Evolutionary conservation across 2,797 vertebrate species (phyloP).

Genomic region (Lutra lutra): DNA sequence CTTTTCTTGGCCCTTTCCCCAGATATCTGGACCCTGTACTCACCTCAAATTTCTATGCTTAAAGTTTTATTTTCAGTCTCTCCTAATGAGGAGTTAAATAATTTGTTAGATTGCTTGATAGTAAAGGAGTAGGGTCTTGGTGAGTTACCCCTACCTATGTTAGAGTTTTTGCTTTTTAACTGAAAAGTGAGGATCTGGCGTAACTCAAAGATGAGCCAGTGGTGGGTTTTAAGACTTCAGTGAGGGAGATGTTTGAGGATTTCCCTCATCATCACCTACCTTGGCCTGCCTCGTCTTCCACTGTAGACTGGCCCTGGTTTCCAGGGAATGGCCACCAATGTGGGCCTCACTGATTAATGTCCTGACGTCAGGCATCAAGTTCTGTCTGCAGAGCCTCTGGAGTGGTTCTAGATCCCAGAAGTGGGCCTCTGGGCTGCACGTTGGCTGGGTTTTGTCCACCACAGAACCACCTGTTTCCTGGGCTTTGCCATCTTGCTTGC

Average conservation of each 20-base stretch:
- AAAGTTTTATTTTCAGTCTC: neutral
- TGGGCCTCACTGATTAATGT: neutral
- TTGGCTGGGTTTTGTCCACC: fast-evolving
- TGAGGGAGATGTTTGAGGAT: neutral
- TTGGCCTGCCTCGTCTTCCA: neutral
- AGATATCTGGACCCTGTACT: neutral
- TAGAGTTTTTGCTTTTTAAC: neutral
- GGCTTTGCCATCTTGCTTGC: neutral
- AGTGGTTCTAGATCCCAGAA: neutral
- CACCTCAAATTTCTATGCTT: neutral
- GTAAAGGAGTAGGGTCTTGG: neutral
- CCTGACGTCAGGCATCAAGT: neutral
- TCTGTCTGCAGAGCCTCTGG: neutral
- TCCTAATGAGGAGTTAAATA: neutral
- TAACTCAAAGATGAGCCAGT: neutral
- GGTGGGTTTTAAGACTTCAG: neutral
- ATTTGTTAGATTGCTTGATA: neutral
- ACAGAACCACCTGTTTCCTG: neutral
- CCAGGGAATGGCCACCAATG: neutral
- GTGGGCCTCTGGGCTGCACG: neutral
- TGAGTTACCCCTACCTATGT: neutral
- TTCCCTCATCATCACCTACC: neutral
- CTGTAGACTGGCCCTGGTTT: neutral
- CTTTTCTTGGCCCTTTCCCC: neutral
- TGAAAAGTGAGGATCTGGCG: neutral